Percentiles rank a stretch among this genome's conserved stretches.
Evolutionary conservation across 1,140 invertebrate species (phyloP).

Genomic region (Trichoplusia ni): DNA sequence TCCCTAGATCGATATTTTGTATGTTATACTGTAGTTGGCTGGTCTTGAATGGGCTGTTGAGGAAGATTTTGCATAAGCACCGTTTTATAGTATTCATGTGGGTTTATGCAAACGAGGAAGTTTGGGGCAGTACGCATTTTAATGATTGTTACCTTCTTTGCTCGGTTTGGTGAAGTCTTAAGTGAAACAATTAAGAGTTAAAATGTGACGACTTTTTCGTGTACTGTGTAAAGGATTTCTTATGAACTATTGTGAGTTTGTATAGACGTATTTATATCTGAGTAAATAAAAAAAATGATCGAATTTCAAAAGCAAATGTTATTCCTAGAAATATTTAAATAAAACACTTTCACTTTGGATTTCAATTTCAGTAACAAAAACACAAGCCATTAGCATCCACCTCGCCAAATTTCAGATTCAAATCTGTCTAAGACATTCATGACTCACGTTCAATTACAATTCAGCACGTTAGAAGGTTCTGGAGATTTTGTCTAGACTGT

Average conservation of each 20-base stretch:
- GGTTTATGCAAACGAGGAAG: not conserved
- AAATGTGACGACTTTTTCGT: no score
- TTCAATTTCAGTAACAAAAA: not conserved
- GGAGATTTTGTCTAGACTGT: not conserved
- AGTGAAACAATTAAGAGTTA: no score
- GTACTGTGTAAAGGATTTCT: no score
- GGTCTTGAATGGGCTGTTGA: not conserved
- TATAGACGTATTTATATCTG: no score
- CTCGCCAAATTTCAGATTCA: not conserved
- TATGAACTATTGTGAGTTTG: no score
- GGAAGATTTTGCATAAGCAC: not conserved
- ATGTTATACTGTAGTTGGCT: slow-evolving; percentile 19
- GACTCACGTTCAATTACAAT: slow-evolving; percentile 13
- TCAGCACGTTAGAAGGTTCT: not conserved
- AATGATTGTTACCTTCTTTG: no score
- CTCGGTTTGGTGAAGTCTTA: no score
- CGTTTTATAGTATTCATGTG: not conserved
- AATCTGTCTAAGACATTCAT: slow-evolving; percentile 6
- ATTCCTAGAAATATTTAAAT: no score
- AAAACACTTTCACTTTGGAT: no score
- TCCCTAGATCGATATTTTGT: slow-evolving; percentile 28
- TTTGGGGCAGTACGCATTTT: not conserved
- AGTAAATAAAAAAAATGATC: no score
- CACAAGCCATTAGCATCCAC: not conserved
- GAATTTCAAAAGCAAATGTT: no score